These are phyloP conservation scores for Zhuqinia jingwanae DNA, from an alignment of 2,888 invertebrate genomes.

Conservation along the genomic window DNA sequence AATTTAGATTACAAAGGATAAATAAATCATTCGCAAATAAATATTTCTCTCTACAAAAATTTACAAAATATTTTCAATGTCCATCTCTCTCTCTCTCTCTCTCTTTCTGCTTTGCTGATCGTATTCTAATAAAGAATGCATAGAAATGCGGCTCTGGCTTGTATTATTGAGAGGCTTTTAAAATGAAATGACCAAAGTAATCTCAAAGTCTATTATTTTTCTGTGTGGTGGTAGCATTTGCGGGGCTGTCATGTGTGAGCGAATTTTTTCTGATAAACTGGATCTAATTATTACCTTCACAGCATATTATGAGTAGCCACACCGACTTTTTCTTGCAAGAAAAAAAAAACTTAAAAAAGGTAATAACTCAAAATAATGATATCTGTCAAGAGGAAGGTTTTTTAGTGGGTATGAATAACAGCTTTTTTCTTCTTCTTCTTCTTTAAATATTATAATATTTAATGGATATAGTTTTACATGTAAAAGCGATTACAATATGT, in stretches of 20 bases:
- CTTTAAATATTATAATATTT: conserved; percentile 3
- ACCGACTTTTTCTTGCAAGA: background rate
- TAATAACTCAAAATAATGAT: conserved; percentile 66
- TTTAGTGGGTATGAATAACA: background rate
- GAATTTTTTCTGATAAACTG: conserved; percentile 52
- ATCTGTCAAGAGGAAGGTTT: conserved; percentile 59
- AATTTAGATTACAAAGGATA: conserved; percentile 45
- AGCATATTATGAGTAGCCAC: conserved; percentile 4
- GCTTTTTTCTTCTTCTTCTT: conserved; percentile 36
- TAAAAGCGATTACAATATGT: background rate
- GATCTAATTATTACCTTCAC: conserved; percentile 59
- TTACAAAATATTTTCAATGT: conserved; percentile 18
- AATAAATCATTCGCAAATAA: conserved; percentile 64
- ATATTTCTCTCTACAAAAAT: conserved; percentile 37
- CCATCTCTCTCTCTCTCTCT: background rate
- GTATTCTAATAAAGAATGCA: no score
- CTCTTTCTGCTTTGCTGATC: no score
- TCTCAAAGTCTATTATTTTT: background rate
- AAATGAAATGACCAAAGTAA: conserved; percentile 36
- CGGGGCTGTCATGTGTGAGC: conserved; percentile 57
- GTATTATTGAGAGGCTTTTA: background rate
- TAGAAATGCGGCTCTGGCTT: conserved; percentile 13
- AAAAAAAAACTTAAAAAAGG: background rate
- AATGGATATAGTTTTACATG: background rate
- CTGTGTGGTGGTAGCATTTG: no score